Percentiles rank a stretch among this genome's conserved stretches.
These are phyloP conservation scores for Lophotriccus pileatus DNA, from an alignment of 2,797 vertebrate species.

Conservation along the genomic window DNA sequence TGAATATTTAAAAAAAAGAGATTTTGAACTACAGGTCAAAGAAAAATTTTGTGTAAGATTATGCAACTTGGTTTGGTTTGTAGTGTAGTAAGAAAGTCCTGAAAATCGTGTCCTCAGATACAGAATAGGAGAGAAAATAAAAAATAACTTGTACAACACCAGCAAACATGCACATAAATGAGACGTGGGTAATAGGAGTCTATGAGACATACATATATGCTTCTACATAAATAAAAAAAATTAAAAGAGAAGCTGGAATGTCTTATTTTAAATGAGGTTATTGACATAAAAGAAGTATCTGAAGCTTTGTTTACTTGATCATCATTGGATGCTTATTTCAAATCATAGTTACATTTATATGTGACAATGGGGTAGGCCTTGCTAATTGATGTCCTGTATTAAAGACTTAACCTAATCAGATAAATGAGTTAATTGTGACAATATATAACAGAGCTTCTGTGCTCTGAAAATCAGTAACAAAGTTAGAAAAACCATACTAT, in stretches of 20 bases:
- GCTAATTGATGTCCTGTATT: not conserved
- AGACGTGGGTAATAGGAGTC: not conserved
- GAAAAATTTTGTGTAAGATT: not conserved
- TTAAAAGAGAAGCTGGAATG: not conserved
- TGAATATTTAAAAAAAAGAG: accelerated
- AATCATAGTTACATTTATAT: not conserved
- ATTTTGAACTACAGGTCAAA: not conserved
- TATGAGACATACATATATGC: not conserved
- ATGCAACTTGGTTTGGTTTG: not conserved
- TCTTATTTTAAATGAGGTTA: not conserved
- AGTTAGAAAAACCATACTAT: not conserved
- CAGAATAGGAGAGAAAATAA: not conserved
- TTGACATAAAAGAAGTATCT: not conserved
- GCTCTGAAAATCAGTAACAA: not conserved
- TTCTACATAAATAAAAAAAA: not conserved
- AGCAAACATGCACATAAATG: not conserved
- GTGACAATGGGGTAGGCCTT: not conserved
- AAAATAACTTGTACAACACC: not conserved
- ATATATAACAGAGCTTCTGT: not conserved
- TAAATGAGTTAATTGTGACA: not conserved
- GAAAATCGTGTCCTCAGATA: not conserved
- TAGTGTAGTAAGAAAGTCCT: not conserved
- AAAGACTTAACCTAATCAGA: not conserved
- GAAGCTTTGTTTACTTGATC: not conserved
- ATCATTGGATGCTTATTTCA: not conserved